Percentiles rank a stretch among this genome's conserved stretches.
phyloP scores from a whole-genome alignment of 2,113 vertebrate species.

The Pycnonotus jocosus region DNA sequence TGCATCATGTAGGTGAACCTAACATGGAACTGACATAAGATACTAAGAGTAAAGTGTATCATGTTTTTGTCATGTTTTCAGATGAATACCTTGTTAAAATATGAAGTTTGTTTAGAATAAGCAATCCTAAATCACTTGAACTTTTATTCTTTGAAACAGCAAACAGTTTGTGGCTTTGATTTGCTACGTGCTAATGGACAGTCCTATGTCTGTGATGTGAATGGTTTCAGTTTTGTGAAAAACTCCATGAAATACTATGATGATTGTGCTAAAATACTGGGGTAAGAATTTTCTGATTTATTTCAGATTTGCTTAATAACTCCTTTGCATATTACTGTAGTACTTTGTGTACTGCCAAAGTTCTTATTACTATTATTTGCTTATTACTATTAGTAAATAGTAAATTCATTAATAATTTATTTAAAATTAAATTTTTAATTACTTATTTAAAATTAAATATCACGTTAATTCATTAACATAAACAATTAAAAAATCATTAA shows the following conservation, averaged over 20 bases:
- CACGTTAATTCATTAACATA: background rate
- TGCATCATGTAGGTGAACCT: background rate
- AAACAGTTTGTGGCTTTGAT: conserved; percentile 93
- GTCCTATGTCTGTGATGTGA: conserved; percentile 91
- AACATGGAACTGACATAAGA: background rate
- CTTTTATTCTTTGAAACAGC: conserved; percentile 72
- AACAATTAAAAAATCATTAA: background rate
- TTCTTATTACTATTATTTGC: background rate
- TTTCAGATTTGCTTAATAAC: background rate
- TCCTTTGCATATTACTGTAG: background rate
- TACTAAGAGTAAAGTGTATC: background rate
- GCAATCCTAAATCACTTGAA: background rate
- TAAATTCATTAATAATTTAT: too few relatives aligned
- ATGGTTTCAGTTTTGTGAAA: conserved; percentile 92
- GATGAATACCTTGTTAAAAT: background rate
- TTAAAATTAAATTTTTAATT: background rate
- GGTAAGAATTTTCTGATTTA: conserved; percentile 71
- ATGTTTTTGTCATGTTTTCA: background rate
- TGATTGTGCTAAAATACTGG: conserved; percentile 90
- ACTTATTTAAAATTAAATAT: background rate
- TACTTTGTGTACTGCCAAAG: background rate
- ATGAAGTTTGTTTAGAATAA: background rate
- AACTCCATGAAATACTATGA: conserved; percentile 95
- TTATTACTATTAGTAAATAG: background rate
- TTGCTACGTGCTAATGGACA: conserved; percentile 88